These are phyloP conservation scores for Fragum fragum DNA, from an alignment of 2,888 invertebrate genomes.

Conservation along the genomic window DNA sequence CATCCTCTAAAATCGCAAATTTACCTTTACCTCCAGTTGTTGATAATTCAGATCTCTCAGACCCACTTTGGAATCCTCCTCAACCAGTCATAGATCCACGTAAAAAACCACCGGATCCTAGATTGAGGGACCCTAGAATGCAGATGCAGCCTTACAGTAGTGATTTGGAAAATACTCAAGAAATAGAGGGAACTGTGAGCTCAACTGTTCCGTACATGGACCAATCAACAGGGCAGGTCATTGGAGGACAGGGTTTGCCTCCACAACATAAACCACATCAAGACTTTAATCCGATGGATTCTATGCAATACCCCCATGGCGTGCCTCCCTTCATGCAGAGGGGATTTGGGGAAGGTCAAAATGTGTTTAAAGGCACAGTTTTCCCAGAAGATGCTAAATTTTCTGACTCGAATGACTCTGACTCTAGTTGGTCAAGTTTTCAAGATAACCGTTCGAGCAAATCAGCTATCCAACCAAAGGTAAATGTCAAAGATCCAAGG, in stretches of 20 bases:
- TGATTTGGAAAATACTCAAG: not conserved
- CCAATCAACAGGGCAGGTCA: not conserved
- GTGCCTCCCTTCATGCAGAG: conserved; percentile 10
- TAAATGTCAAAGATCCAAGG: conserved; percentile 39
- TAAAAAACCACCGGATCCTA: conserved; percentile 59
- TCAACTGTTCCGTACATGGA: not conserved
- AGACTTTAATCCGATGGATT: not conserved
- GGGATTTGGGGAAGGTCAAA: conserved; percentile 4
- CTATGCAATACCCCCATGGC: conserved; percentile 15
- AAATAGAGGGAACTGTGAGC: not conserved
- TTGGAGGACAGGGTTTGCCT: not conserved
- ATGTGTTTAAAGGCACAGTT: conserved; percentile 53
- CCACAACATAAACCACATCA: not conserved
- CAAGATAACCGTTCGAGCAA: conserved; percentile 21
- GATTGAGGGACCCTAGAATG: conserved; percentile 49
- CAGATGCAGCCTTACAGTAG: not conserved
- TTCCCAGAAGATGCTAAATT: conserved; percentile 55
- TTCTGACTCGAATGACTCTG: conserved; percentile 56
- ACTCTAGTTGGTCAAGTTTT: conserved; percentile 52
- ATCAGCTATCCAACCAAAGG: conserved; percentile 1
- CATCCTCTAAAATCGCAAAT: conserved; percentile 1
- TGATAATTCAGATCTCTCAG: not conserved
- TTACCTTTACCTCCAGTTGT: conserved; percentile 9
- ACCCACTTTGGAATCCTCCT: not conserved
- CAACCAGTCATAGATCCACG: conserved; percentile 58